Evolutionary conservation across 2,888 invertebrate genomes (phyloP).

Genomic region (Platerodrilus igneus): DNA sequence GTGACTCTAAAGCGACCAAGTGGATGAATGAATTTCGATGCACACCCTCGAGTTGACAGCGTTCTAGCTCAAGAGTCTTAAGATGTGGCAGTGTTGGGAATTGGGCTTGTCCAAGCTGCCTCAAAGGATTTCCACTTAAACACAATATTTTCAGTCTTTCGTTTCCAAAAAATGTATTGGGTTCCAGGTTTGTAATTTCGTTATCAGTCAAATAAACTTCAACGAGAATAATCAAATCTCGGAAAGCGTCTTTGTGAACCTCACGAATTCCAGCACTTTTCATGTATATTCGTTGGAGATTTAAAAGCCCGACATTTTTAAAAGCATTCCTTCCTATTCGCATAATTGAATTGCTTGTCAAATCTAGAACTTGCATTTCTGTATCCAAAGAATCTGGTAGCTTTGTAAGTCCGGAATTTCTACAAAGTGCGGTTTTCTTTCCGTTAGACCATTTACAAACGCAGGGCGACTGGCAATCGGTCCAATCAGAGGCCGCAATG

Average conservation of each 20-base stretch:
- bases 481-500: constrained; percentile 71
- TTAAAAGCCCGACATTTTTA: constrained; percentile 70
- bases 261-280: constrained; percentile 70
- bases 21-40: constrained; percentile 74
- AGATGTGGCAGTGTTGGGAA: constrained; percentile 80
- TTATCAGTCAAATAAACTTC: constrained; percentile 86
- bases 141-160: constrained; percentile 73
- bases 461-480: constrained; percentile 81
- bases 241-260: constrained; percentile 79
- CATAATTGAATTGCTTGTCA: constrained; percentile 75
- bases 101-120: constrained; percentile 66
- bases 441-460: constrained; percentile 90
- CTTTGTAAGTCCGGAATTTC: constrained; percentile 71
- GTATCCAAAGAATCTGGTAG: constrained; percentile 67
- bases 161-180: constrained; percentile 79
- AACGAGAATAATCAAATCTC: constrained; percentile 76
- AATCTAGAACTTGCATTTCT: constrained; percentile 81
- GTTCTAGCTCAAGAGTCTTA: constrained; percentile 72
- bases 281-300: constrained; percentile 78
- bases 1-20: constrained; percentile 66
- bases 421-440: constrained; percentile 84
- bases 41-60: constrained; percentile 71
- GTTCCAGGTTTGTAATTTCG: constrained; percentile 67
- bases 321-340: constrained; percentile 74
- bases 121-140: constrained; percentile 78